Percentiles rank a stretch among this genome's conserved stretches.
Evolutionary conservation across 2,113 vertebrate species (phyloP).

Genomic region (Sphaerodactylus townsendi): DNA sequence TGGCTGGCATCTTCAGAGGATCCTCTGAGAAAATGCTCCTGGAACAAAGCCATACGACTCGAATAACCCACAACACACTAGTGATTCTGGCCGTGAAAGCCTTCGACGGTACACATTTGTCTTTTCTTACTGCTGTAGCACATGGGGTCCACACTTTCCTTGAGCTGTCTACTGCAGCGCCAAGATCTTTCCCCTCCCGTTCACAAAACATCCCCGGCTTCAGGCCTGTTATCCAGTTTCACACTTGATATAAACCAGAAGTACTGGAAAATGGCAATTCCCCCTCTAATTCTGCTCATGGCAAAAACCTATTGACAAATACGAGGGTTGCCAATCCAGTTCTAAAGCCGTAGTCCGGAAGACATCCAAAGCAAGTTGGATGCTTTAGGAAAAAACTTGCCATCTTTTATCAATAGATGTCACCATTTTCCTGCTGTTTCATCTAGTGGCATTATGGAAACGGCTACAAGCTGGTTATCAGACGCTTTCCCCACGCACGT

Average conservation of each 20-base stretch:
- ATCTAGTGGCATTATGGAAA: not conserved
- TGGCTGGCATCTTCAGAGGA: too few species aligned
- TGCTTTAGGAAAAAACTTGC: not conserved
- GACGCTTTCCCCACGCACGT: not conserved
- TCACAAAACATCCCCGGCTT: too few species aligned
- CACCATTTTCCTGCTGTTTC: conserved; percentile 24
- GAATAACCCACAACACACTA: too few species aligned
- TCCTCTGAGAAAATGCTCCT: too few species aligned
- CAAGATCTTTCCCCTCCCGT: too few species aligned
- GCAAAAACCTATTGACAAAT: not conserved
- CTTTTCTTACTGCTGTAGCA: too few species aligned
- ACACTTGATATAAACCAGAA: not conserved
- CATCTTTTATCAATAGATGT: conserved; percentile 27
- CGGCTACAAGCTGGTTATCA: not conserved
- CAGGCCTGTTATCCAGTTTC: too few species aligned
- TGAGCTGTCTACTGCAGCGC: too few species aligned
- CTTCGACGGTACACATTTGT: too few species aligned
- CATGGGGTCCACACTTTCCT: too few species aligned
- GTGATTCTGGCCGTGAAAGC: too few species aligned
- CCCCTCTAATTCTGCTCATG: not conserved
- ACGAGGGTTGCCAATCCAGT: not conserved
- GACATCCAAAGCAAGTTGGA: not conserved
- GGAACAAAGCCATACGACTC: too few species aligned
- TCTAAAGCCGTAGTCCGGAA: not conserved
- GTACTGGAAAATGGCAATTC: not conserved